Evolutionary conservation across 2,113 vertebrate genomes (phyloP).

Genomic region (Acanthochromis polyacanthus): DNA sequence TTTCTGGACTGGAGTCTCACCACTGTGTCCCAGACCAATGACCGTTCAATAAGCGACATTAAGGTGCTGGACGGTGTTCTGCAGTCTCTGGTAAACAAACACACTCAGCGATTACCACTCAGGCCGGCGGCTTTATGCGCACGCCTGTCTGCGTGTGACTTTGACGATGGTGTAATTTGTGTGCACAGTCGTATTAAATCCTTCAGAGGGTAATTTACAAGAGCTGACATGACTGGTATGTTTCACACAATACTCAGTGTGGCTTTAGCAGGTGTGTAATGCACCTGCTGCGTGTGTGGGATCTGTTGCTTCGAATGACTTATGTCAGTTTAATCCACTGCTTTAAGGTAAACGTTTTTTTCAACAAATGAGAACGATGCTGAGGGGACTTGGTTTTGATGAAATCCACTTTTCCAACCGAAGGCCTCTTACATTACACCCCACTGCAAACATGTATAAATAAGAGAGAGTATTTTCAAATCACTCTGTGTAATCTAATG

Average conservation of each 20-base stretch:
- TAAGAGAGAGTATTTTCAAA: not conserved
- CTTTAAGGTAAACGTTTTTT: conserved; percentile 52
- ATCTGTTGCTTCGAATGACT: conserved; percentile 39
- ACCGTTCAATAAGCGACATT: conserved; percentile 86
- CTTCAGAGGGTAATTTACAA: conserved; percentile 57
- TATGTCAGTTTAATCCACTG: conserved; percentile 33
- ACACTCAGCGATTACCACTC: not conserved
- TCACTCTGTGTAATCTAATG: conserved; percentile 33
- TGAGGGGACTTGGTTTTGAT: not conserved
- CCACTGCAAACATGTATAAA: not conserved
- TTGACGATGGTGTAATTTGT: conserved; percentile 26
- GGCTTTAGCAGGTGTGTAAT: conserved; percentile 72
- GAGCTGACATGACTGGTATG: conserved; percentile 72
- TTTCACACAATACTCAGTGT: conserved; percentile 49
- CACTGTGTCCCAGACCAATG: conserved; percentile 85
- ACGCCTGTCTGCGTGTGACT: conserved; percentile 2
- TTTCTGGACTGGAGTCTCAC: conserved; percentile 95
- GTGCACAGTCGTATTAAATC: conserved; percentile 12
- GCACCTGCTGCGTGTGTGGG: conserved; percentile 70
- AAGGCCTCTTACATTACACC: not conserved
- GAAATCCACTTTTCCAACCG: not conserved
- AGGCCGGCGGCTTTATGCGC: not conserved
- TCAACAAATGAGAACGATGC: not conserved
- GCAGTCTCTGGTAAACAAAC: conserved; percentile 91
- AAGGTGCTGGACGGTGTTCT: conserved; percentile 90